Base-by-base conservation (phyloP, 2,797 vertebrate species). In the Hylomyscus alleni region DNA sequence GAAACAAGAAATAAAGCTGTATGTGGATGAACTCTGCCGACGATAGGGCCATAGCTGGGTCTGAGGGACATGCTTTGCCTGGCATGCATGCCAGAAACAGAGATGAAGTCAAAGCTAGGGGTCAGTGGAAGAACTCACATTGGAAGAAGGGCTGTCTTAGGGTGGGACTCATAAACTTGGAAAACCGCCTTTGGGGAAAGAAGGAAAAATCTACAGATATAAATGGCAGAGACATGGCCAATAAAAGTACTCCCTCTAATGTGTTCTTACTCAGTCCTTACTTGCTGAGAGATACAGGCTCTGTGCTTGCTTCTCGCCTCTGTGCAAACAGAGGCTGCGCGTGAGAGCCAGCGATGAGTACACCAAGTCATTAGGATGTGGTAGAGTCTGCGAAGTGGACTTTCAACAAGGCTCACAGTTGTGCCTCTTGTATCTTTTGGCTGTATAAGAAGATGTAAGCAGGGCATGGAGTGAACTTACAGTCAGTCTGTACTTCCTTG, bases 311-410 rank as follows among this genome's bases (percentile, higher is more conserved):
- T 34, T 47, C 17, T 20, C 22, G 10, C 9, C 6, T n/a, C 34
- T 24, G 58, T 47, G 62, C 40, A 75, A 29, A 47, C 1, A 0
- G 76, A 72, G 62, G 44, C 85, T 54, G 34, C 29, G n/a, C n/a
- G n/a, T n/a, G 40, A 1, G 17, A 56, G 40, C 19, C 22, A 29
- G 1, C 1, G 3, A 44, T 24, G 11, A 40, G 22, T 1, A 3
- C 3, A 26, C 9, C 72, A 20, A 3, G 7, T 1, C 0, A 19
- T 52, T 8, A 9, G 58, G 76, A 50, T 12, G 29, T 1, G 14
- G 17, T n/a, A 3, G 58, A 75, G 31, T 26, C 76, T 22, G n/a
- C 2, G 0, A 11, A 2, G 19, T 22, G 7, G 52, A 56, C 37
- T 40, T 31, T 58, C 84, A 52, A 24, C 34, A 26, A 17, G 40